Evolutionary conservation across 2,797 vertebrate genomes (phyloP).

Genomic region (Hirundo rustica): DNA sequence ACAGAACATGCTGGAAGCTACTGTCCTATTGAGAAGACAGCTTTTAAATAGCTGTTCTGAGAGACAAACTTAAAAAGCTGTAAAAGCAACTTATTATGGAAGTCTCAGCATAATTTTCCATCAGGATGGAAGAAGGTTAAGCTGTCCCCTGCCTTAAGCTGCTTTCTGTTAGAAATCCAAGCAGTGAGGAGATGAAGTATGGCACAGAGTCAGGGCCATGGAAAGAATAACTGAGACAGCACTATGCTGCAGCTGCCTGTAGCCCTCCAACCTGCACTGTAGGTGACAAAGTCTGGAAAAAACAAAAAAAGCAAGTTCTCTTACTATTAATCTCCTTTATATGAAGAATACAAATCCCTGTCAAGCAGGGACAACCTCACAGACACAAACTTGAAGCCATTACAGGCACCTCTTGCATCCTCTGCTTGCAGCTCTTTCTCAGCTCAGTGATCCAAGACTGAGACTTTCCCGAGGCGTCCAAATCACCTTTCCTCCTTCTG

Average conservation of each 20-base stretch:
- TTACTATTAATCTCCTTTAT: not conserved
- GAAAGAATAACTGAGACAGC: not conserved
- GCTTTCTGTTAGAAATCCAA: slow-evolving; percentile 30
- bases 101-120: slow-evolving; percentile 63
- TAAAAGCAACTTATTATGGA: slow-evolving; percentile 62
- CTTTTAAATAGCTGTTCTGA: slow-evolving; percentile 60
- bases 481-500: not conserved
- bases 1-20: slow-evolving; percentile 52
- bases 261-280: not conserved
- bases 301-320: not conserved
- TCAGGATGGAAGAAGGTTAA: slow-evolving; percentile 54
- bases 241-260: not conserved
- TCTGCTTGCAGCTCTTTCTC: not conserved
- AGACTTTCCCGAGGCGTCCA: not conserved
- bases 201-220: not conserved
- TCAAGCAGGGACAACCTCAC: not conserved
- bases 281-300: not conserved
- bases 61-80: slow-evolving; percentile 55
- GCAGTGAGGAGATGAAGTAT: not conserved
- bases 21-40: slow-evolving; percentile 43
- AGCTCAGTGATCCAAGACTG: not conserved
- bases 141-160: slow-evolving; percentile 60
- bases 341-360: not conserved
- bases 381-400: not conserved
- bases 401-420: not conserved